Conservation (phyloP, 2,113 vertebrate species). For the Cacatua alba region DNA sequence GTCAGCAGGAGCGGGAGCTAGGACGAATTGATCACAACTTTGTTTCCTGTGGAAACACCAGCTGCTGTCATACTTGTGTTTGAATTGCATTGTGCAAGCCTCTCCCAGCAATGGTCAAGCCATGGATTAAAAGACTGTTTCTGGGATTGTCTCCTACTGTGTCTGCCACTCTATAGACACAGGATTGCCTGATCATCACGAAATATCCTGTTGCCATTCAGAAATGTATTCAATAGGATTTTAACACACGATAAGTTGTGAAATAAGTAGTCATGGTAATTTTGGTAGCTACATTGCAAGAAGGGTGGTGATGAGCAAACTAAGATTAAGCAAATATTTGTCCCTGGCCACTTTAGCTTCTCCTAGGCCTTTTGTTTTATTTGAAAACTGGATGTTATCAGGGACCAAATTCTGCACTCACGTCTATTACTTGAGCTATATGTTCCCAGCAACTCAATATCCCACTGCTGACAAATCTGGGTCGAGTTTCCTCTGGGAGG, state of each 20-base stretch:
- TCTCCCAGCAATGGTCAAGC: neutral
- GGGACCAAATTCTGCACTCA: neutral
- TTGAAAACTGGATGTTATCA: neutral
- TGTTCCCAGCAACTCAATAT: neutral
- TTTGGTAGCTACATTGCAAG: neutral
- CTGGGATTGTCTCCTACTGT: neutral
- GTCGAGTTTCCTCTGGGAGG: neutral
- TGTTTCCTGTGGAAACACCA: slow-evolving; percentile 41
- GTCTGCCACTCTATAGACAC: neutral
- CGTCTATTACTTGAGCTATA: neutral
- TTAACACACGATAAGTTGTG: neutral
- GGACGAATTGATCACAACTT: neutral
- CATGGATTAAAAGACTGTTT: neutral
- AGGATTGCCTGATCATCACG: neutral
- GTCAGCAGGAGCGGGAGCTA: slow-evolving; percentile 37
- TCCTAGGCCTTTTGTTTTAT: neutral
- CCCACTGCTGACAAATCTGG: neutral
- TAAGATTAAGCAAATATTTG: neutral
- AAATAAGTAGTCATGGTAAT: neutral
- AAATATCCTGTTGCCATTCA: neutral
- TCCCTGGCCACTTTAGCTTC: neutral
- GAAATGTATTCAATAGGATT: neutral
- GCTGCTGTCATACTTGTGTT: slow-evolving; percentile 8
- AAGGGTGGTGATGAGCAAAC: rapidly evolving
- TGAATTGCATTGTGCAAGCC: neutral